Conservation (phyloP, 1,140 invertebrate species). For the Phymorhynchus buccinoides region DNA sequence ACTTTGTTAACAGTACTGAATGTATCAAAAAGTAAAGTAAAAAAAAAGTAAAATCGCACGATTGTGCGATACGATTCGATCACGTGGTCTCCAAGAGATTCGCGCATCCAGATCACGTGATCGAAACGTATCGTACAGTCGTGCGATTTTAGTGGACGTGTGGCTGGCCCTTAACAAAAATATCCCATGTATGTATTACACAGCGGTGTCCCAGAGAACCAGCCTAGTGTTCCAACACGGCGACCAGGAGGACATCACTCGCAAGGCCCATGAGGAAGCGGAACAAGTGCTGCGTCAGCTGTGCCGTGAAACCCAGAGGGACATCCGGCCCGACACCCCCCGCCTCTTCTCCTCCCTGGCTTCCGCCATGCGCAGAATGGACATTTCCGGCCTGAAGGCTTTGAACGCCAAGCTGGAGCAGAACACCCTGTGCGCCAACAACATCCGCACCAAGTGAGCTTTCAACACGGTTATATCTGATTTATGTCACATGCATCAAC, state of each 20-base stretch:
- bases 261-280: slow-evolving; percentile 39
- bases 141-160: too few species aligned
- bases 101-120: too few species aligned
- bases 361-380: slow-evolving; percentile 55
- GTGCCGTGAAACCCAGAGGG: slow-evolving; percentile 46
- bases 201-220: background rate
- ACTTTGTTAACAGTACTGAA: too few species aligned
- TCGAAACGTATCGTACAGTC: too few species aligned
- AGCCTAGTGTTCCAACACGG: slow-evolving; percentile 47
- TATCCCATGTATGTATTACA: too few species aligned
- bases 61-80: too few species aligned
- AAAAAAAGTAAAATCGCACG: too few species aligned
- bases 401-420: slow-evolving; percentile 53
- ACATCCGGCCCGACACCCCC: slow-evolving; percentile 67
- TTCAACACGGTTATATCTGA: too few species aligned
- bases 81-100: too few species aligned
- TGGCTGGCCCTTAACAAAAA: too few species aligned
- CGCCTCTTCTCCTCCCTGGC: slow-evolving; percentile 70
- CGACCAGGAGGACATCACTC: slow-evolving; percentile 22
- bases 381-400: slow-evolving; percentile 42
- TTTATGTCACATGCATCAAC: too few species aligned
- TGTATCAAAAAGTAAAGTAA: too few species aligned
- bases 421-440: slow-evolving; percentile 19
- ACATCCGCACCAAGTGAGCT: slow-evolving; percentile 29
- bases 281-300: slow-evolving; percentile 56